Conservation (phyloP, 2,888 invertebrate species). For the Branchipolynoe longqiensis region DNA sequence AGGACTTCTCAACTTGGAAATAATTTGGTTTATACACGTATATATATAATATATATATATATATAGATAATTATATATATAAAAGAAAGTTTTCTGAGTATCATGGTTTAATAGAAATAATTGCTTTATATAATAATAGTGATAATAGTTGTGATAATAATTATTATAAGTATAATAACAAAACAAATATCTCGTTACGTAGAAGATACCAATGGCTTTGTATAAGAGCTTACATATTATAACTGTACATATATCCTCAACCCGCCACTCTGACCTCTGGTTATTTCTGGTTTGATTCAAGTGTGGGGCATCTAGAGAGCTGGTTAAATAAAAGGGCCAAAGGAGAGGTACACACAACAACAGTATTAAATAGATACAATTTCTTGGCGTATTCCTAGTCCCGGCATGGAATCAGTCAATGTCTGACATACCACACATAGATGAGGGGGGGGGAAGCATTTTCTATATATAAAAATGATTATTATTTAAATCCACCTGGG, state of each 20-base stretch:
- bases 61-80: constrained; percentile 10
- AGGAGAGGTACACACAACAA: background rate
- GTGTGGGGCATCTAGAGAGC: constrained; percentile 8
- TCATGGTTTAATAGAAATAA: constrained; percentile 14
- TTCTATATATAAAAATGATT: too few species aligned
- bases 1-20: constrained; percentile 43
- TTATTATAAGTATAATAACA: background rate
- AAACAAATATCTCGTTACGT: too few species aligned
- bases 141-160: background rate
- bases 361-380: constrained; percentile 14
- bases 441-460: background rate
- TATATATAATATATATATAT: constrained; percentile 21
- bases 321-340: constrained; percentile 6
- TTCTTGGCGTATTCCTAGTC: constrained; percentile 51
- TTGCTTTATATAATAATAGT: background rate
- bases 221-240: background rate
- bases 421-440: constrained; percentile 46
- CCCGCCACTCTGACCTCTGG: constrained; percentile 4
- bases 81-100: constrained; percentile 18
- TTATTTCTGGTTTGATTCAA: constrained; percentile 26
- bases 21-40: background rate
- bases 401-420: constrained; percentile 43
- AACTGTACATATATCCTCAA: too few species aligned
- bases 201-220: background rate
- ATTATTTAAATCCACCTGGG: background rate